Conservation (phyloP, 2,797 vertebrate species). For the Phrynocephalus guinanensis region DNA sequence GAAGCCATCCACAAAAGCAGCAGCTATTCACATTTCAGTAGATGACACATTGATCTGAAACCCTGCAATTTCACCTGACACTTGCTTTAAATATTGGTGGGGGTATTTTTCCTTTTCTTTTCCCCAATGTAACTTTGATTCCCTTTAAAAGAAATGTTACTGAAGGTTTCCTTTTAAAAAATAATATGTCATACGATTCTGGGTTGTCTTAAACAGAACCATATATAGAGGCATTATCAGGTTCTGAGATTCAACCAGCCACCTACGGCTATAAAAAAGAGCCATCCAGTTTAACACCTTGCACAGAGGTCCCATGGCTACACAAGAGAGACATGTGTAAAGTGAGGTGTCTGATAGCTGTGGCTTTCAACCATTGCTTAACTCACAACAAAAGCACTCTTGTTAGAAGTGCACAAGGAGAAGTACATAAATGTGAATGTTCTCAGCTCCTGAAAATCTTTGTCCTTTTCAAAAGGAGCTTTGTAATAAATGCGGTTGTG, state of each 20-base stretch:
- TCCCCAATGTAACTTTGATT: background rate
- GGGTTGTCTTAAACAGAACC: background rate
- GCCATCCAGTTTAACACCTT: constrained; percentile 1
- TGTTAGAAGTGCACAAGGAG: background rate
- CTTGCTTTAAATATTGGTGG: constrained; percentile 47
- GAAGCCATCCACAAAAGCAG: constrained; percentile 32
- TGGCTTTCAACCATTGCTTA: background rate
- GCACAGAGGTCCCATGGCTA: background rate
- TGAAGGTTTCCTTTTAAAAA: background rate
- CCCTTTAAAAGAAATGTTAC: background rate
- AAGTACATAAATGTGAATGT: background rate
- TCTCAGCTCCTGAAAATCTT: background rate
- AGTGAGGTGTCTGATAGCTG: background rate
- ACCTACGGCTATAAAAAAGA: background rate
- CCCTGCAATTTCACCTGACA: constrained; percentile 48
- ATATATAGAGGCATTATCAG: background rate
- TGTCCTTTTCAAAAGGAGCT: background rate
- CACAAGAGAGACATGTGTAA: background rate
- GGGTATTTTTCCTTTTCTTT: background rate
- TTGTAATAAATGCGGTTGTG: background rate
- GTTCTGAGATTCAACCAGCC: background rate
- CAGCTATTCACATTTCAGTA: constrained; percentile 47
- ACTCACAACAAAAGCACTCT: background rate
- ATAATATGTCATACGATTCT: background rate
- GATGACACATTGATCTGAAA: constrained; percentile 49